Evolutionary conservation across 2,888 invertebrate genomes (phyloP).

Genomic region (Latrodectus hesperus): DNA sequence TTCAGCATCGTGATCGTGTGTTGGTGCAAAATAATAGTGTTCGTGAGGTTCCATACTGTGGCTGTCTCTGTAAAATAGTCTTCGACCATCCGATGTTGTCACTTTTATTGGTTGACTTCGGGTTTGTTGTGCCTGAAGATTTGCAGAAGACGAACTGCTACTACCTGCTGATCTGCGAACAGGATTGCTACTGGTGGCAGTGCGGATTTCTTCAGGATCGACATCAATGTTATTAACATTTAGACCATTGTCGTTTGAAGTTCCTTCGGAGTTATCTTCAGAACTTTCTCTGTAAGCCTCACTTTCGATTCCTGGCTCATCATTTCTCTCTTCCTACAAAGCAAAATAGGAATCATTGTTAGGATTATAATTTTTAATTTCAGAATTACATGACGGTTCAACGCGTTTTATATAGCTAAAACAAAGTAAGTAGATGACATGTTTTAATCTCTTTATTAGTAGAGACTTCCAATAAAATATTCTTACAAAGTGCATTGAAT

Average conservation of each 20-base stretch:
- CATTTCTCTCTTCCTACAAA: background rate
- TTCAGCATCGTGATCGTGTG: slow-evolving; percentile 54
- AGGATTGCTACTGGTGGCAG: background rate
- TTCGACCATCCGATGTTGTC: slow-evolving; percentile 5
- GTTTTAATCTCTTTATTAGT: too few relatives aligned
- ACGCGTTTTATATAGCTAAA: too few relatives aligned
- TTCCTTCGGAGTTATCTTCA: background rate
- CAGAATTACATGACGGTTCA: too few relatives aligned
- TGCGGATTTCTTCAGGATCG: slow-evolving; percentile 44
- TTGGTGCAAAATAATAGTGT: slow-evolving; percentile 9
- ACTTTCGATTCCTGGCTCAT: background rate
- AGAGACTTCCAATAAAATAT: too few relatives aligned
- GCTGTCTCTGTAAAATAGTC: slow-evolving; percentile 21
- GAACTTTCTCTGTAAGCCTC: background rate
- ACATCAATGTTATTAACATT: slow-evolving; percentile 55
- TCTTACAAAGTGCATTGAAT: too few relatives aligned
- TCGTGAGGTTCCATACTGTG: slow-evolving; percentile 23
- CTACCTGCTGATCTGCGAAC: slow-evolving; percentile 4
- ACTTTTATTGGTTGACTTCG: background rate
- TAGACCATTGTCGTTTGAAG: slow-evolving; percentile 2
- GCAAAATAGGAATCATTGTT: background rate
- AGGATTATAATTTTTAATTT: too few relatives aligned
- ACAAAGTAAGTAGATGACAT: too few relatives aligned
- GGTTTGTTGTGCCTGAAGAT: background rate
- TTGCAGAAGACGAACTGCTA: background rate